phyloP scores from a whole-genome alignment of 2,797 vertebrate species.

The Centroberyx gerrardi region DNA sequence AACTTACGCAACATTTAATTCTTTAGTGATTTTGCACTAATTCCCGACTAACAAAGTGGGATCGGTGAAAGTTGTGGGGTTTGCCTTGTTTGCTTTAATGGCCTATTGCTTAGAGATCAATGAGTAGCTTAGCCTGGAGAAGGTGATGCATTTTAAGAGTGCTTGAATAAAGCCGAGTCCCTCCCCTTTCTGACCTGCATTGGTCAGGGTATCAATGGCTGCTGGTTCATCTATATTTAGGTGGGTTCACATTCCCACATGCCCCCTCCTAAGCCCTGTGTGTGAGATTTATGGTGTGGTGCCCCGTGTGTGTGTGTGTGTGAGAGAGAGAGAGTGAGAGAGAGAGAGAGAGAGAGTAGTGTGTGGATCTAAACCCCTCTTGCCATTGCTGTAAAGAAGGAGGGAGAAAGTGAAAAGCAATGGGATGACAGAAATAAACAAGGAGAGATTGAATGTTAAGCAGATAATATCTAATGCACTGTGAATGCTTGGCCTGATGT shows the following conservation, averaged over 20 bases:
- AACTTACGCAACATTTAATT: background rate
- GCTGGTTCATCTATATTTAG: conserved; percentile 85
- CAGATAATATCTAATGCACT: background rate
- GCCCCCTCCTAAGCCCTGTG: conserved; percentile 77
- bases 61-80: background rate
- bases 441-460: background rate
- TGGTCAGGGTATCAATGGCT: conserved; percentile 82
- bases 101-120: conserved; percentile 1
- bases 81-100: background rate
- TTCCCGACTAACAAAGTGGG: background rate
- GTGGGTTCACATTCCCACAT: conserved; percentile 84
- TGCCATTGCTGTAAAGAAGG: background rate
- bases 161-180: conserved; percentile 68
- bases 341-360: conserved; percentile 28
- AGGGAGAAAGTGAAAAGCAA: conserved; percentile 21
- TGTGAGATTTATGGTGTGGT: conserved; percentile 82
- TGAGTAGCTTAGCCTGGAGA: conserved; percentile 44
- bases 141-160: conserved; percentile 61
- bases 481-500: background rate
- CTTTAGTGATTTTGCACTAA: background rate
- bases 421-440: background rate
- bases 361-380: conserved; percentile 31
- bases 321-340: conserved; percentile 18
- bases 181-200: conserved; percentile 73
- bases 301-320: conserved; percentile 63